Evolutionary conservation across 2,888 invertebrate genomes (phyloP).

Genomic region (Lapara coniferarum): DNA sequence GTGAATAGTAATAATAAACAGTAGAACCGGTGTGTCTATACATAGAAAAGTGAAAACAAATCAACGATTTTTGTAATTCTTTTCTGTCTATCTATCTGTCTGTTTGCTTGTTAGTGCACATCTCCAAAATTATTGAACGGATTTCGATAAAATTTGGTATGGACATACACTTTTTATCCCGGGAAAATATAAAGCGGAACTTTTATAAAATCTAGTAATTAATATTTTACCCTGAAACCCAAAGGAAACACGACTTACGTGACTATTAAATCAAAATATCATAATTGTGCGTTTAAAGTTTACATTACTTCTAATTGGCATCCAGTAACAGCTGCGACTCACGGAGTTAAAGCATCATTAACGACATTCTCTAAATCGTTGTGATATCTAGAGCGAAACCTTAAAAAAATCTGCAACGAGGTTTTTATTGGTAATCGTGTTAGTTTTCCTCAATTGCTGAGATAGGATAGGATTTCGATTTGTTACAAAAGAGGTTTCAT

Average conservation of each 20-base stretch:
- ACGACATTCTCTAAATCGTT: slow-evolving; percentile 35
- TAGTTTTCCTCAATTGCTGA: not conserved
- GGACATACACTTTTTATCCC: too few relatives aligned
- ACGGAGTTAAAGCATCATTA: not conserved
- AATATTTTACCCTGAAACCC: not conserved
- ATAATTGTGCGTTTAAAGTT: slow-evolving; percentile 1
- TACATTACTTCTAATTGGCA: slow-evolving; percentile 18
- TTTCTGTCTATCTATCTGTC: too few relatives aligned
- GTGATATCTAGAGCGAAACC: slow-evolving; percentile 42
- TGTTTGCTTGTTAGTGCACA: too few relatives aligned
- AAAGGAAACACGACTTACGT: not conserved
- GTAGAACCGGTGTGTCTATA: too few relatives aligned
- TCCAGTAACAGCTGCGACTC: slow-evolving; percentile 1
- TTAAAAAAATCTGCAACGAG: slow-evolving; percentile 31
- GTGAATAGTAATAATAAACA: too few relatives aligned
- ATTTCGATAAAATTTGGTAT: too few relatives aligned
- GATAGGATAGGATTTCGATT: not conserved
- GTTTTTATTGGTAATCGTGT: not conserved
- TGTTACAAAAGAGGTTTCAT: too few relatives aligned
- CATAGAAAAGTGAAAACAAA: too few relatives aligned
- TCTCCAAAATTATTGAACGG: too few relatives aligned
- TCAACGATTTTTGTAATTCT: too few relatives aligned
- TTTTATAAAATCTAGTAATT: too few relatives aligned
- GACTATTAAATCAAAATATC: not conserved
- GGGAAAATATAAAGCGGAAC: too few relatives aligned